A percentile compares a stretch with the other conserved stretches of the same genome.
Conservation (phyloP, 2,113 vertebrate genomes). For the Nothocercus julius region DNA sequence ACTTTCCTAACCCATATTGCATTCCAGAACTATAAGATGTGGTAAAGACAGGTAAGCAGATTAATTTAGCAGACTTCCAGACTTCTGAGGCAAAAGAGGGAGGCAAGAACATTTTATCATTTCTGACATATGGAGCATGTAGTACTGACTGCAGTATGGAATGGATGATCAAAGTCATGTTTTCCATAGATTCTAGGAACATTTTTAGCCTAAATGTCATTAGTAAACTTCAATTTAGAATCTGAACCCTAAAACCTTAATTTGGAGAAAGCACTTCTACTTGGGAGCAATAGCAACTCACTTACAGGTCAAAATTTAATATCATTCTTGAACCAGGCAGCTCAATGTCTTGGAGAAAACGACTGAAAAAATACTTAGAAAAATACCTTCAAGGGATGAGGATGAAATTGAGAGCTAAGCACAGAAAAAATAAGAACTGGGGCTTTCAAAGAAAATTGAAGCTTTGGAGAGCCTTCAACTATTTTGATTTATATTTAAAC, state of each 20-base stretch:
- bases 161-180: constrained; percentile 58
- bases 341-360: constrained; percentile 58
- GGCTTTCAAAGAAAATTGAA: constrained; percentile 78
- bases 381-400: constrained; percentile 72
- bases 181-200: constrained; percentile 51
- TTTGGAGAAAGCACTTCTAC: constrained; percentile 38
- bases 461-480: constrained; percentile 77
- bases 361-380: constrained; percentile 71
- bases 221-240: constrained; percentile 54
- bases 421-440: constrained; percentile 67
- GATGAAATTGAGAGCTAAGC: constrained; percentile 72
- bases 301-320: constrained; percentile 47
- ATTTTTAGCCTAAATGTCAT: constrained; percentile 54
- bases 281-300: constrained; percentile 5
- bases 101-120: constrained; percentile 65
- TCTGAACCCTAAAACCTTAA: constrained; percentile 60
- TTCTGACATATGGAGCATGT: constrained; percentile 58
- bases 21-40: constrained; percentile 60
- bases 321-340: constrained; percentile 49
- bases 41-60: constrained; percentile 68
- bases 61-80: constrained; percentile 64
- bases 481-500: constrained; percentile 84
- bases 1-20: constrained; percentile 52
- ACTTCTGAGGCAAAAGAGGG: constrained; percentile 52
- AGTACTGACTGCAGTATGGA: constrained; percentile 38